phyloP scores from a whole-genome alignment of 2,797 vertebrate genomes.

The Choloepus didactylus region DNA sequence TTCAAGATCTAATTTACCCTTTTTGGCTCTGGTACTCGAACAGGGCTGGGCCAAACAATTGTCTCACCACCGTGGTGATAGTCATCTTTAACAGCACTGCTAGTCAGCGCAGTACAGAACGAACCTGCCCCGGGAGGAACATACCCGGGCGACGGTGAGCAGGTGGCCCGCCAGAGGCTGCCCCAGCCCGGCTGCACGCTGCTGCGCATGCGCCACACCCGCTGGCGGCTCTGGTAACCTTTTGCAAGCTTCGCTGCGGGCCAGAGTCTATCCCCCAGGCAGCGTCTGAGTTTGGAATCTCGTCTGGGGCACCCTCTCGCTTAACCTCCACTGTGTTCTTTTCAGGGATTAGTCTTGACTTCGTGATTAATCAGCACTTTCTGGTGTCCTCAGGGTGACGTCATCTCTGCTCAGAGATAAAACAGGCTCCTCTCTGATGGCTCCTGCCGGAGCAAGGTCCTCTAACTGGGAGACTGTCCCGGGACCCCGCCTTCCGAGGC shows the following conservation, averaged over 20 bases:
- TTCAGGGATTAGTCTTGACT: conserved; percentile 27
- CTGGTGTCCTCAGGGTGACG: conserved; percentile 21
- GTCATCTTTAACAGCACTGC: not conserved
- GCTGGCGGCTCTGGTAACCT: fast-evolving
- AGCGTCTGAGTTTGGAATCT: fast-evolving
- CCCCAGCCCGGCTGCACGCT: fast-evolving
- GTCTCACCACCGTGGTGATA: not conserved
- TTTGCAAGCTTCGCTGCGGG: not conserved
- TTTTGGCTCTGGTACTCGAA: conserved; percentile 38
- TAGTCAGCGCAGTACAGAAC: not conserved
- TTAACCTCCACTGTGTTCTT: not conserved
- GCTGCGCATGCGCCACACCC: not conserved
- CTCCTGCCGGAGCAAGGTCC: not conserved
- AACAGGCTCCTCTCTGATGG: not conserved
- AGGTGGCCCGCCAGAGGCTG: fast-evolving
- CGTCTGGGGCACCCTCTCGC: not conserved
- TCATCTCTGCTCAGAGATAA: conserved; percentile 31
- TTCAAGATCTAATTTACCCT: conserved; percentile 51
- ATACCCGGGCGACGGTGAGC: fast-evolving
- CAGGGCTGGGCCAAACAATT: not conserved
- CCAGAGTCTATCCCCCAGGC: fast-evolving
- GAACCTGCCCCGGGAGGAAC: fast-evolving
- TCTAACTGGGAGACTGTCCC: not conserved
- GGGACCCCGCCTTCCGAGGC: not conserved
- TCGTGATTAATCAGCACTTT: conserved; percentile 54